Base-by-base conservation (phyloP, 1,140 invertebrate species). In the Drosophila kepulauana region DNA sequence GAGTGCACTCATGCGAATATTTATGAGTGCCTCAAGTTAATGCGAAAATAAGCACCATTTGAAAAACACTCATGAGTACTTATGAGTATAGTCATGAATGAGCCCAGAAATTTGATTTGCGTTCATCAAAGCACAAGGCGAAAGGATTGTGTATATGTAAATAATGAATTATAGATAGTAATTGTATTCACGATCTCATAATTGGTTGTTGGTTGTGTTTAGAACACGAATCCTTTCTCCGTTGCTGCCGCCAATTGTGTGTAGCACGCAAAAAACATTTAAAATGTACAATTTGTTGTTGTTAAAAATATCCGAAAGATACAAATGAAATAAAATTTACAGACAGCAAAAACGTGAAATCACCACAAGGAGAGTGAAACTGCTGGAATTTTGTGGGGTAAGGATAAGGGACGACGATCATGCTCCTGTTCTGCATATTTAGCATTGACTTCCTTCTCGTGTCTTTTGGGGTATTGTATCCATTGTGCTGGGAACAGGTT, bases 291-390 rank as follows among this genome's bases (percentile, higher is more conserved):
- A 51, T 58, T 58, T 52, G 6, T 38, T 8, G 20, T 25, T 25
- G 20, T 38, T 65, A 43, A 51, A 66, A 66, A 58, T 51, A 57
- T 57, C 61, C 41, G 56, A 65, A 20, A 67, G 20, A 15, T 54
- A 52, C 30, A 65, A 65, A 20, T 57, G n/a, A 15, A 41, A 52
- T 43, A 13, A 48, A 56, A 58, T 58, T 66, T 66, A 15, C 51
- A 33, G 62, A 71, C 68, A 65, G 41, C 20, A 49, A 25, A 35
- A 35, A 52, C 38, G 28, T 54, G 38, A 54, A 69, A 54, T 70
- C 43, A 65, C 51, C 33, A 57, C 51, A 65, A 38, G 49, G 33
- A 43, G 33, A 63, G n/a, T 51, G n/a, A 30, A 66, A 72, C 25
- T 66, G 54, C 13, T 30, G 33, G 25, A 58, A 51, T 66, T 46